These are phyloP conservation scores for Lysiphlebus fabarum DNA, from an alignment of 1,140 invertebrate species.

Conservation along the genomic window DNA sequence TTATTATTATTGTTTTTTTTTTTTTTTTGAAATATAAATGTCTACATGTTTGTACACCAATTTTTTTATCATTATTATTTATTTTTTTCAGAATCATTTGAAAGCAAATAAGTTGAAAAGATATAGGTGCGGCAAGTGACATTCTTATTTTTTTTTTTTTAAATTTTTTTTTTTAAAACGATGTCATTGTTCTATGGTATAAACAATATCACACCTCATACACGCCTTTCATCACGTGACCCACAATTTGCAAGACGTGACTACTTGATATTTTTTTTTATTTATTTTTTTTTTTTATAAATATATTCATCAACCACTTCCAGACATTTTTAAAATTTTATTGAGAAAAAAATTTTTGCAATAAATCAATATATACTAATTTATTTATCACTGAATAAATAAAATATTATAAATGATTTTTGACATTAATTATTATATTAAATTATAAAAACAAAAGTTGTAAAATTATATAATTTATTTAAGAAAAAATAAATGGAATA, in stretches of 20 bases:
- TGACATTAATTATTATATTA: no score
- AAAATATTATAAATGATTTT: no score
- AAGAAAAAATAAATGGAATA: no score
- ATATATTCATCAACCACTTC: no score
- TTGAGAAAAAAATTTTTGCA: no score
- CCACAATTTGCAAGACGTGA: conserved; percentile 55
- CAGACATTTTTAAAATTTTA: no score
- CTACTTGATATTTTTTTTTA: conserved; percentile 26
- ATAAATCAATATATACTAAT: no score
- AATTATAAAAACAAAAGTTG: no score
- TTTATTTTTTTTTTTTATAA: no score
- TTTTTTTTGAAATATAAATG: not conserved
- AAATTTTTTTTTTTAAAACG: conserved; percentile 34
- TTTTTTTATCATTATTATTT: not conserved
- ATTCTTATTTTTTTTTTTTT: conserved; percentile 55
- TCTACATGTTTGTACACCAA: not conserved
- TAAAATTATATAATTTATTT: no score
- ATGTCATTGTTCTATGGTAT: conserved; percentile 54
- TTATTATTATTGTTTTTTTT: no score
- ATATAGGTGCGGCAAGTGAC: conserved; percentile 51
- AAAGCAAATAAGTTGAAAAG: conserved; percentile 33
- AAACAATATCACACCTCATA: conserved; percentile 48
- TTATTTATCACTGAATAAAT: no score
- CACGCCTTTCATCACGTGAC: conserved; percentile 54
- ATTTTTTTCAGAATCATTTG: conserved; percentile 6